phyloP scores from a whole-genome alignment of 92 coral and sea anemone genomes.

The Umimayanthus kanabou region DNA sequence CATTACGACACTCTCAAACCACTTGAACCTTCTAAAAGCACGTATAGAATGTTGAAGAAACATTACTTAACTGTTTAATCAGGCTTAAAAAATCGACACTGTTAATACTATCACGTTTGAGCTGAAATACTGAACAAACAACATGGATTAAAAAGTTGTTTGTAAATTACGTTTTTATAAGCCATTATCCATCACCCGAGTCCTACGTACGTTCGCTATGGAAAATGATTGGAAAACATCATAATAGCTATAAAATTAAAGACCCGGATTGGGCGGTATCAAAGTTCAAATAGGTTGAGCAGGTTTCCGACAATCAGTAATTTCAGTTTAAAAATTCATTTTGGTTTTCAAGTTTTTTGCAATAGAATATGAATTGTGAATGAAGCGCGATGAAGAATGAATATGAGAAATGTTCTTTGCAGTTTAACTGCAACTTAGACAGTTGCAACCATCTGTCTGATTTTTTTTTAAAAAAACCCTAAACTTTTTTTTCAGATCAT shows the following conservation, averaged over 20 bases:
- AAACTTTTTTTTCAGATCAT: too few species aligned
- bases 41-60: not conserved
- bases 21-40: not conserved
- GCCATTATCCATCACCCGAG: not conserved
- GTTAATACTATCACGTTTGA: not conserved
- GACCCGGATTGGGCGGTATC: not conserved
- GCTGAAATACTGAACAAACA: not conserved
- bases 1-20: not conserved
- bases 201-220: not conserved
- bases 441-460: too few species aligned
- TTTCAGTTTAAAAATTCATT: too few species aligned
- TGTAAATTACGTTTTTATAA: not conserved
- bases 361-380: not conserved
- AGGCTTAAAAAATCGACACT: not conserved
- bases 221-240: not conserved
- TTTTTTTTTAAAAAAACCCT: too few species aligned
- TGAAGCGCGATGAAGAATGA: too few species aligned
- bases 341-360: not conserved
- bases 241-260: too few species aligned
- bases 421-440: too few species aligned
- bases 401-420: too few species aligned
- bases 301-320: not conserved
- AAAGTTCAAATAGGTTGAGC: not conserved
- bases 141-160: not conserved
- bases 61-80: not conserved